These are phyloP conservation scores for Caradrina kadenii DNA, from an alignment of 2,888 invertebrate genomes.

Conservation along the genomic window DNA sequence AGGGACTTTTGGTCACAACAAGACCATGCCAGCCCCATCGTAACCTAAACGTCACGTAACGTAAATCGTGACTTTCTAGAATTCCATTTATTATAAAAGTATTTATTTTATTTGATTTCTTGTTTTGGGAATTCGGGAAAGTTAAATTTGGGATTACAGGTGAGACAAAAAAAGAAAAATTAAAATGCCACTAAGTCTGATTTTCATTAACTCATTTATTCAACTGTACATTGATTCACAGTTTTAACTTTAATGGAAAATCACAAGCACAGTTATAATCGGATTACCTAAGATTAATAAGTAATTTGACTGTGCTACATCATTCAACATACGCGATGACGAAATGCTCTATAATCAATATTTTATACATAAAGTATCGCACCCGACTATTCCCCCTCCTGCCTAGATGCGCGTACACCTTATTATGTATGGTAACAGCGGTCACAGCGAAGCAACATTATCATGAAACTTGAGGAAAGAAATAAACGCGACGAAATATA, in stretches of 20 bases:
- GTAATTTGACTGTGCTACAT: slow-evolving; percentile 80
- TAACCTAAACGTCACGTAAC: too few species aligned
- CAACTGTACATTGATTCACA: slow-evolving; percentile 89
- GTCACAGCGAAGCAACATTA: slow-evolving; percentile 72
- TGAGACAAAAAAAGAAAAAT: slow-evolving; percentile 1
- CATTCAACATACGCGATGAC: slow-evolving; percentile 67
- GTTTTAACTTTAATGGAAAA: slow-evolving; percentile 82
- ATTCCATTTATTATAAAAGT: too few species aligned
- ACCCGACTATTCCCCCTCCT: slow-evolving; percentile 59
- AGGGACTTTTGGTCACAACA: too few species aligned
- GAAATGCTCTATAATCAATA: slow-evolving; percentile 74
- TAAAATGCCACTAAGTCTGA: slow-evolving; percentile 54
- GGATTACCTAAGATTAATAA: slow-evolving; percentile 72
- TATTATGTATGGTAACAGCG: slow-evolving; percentile 67
- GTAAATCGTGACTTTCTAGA: too few species aligned
- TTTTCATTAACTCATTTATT: slow-evolving; percentile 89
- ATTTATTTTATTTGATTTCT: neutral
- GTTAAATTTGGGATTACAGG: slow-evolving; percentile 3
- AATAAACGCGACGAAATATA: slow-evolving; percentile 80
- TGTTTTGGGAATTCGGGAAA: neutral
- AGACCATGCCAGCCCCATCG: too few species aligned
- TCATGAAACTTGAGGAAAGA: slow-evolving; percentile 74
- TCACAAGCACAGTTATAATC: slow-evolving; percentile 84
- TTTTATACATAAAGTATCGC: slow-evolving; percentile 69
- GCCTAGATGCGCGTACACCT: slow-evolving; percentile 52